Evolutionary conservation across 2,888 invertebrate genomes (phyloP), one percentile per base, ranked within the genome.

Genomic region (Hirtodrosophila duncani): DNA sequence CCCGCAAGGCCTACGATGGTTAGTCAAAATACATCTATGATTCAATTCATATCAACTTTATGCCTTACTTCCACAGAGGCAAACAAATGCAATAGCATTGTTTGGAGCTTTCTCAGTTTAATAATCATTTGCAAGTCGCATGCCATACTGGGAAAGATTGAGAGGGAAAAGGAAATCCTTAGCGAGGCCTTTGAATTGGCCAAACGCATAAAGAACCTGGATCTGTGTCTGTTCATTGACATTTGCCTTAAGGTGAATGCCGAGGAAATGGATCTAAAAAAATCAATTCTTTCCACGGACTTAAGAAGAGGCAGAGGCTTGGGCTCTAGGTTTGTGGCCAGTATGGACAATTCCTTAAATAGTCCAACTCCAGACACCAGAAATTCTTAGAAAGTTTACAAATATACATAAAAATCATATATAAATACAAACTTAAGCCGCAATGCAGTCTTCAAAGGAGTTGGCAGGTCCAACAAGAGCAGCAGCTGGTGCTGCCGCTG

Each of bases 141-240:
- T 49, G 80, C 83, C 0, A 63, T 81, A 2, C 43, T 85, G 6
- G 80, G 81, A 2, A 84, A 84, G 51, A 61, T 84, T 4, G 85
- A 85, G 31, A 72, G 72, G 5, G 69, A 72, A 26, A 70, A 56
- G 14, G 78, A 82, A n/a, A 66, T 66, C 2, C 55, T 85, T 1
- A 57, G 37, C 0, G 72, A 79, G 6, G 79, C 81, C 1, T 59
- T 50, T n/a, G 13, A 4, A 0, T 41, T 80, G 17, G 74, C 82
- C 1, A 58, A 65, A 24, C 39, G 34, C 0, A 49, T 85, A 2
- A 75, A 66, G 11, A 81, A 63, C 30, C 61, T 64, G 1, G 53
- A 64, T 20, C 37, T 84, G 3, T 60, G 64, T 13, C 27, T 60
- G 0, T 83, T 84, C 18, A 49, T 84, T 5, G 83, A 83, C 9